Evolutionary conservation across 2,113 vertebrate species (phyloP).

Genomic region (Melanotaenia duboulayi): DNA sequence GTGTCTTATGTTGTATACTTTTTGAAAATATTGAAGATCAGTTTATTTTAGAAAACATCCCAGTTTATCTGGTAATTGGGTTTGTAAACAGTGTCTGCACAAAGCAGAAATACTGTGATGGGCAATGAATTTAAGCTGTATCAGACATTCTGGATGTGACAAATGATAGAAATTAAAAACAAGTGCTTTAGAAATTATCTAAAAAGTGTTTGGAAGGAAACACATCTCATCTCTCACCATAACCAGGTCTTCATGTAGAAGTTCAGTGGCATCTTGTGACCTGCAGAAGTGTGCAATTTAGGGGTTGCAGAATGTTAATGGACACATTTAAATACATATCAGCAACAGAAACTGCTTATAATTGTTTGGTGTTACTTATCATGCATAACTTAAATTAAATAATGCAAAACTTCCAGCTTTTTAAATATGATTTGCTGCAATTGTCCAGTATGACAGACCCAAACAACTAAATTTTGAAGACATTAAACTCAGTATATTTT

Average conservation of each 20-base stretch:
- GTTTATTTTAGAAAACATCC: too few species aligned
- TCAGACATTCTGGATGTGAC: too few species aligned
- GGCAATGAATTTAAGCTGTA: too few species aligned
- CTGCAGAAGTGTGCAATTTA: slow-evolving; percentile 68
- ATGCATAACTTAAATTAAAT: neutral
- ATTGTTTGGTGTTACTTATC: neutral
- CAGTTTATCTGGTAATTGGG: too few species aligned
- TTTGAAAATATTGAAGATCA: too few species aligned
- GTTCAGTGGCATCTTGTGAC: slow-evolving; percentile 91
- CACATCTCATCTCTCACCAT: slow-evolving; percentile 81
- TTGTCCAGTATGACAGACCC: too few species aligned
- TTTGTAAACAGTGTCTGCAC: too few species aligned
- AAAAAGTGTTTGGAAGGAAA: neutral
- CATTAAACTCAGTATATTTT: too few species aligned
- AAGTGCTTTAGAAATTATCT: neutral
- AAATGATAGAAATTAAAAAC: neutral
- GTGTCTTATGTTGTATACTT: too few species aligned
- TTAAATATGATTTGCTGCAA: neutral
- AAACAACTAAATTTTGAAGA: too few species aligned
- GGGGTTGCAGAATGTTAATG: neutral
- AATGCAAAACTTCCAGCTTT: neutral
- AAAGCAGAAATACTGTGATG: too few species aligned
- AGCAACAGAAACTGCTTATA: neutral
- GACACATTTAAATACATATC: neutral
- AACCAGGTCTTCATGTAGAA: slow-evolving; percentile 90